Evolutionary conservation across 2,113 vertebrate species (phyloP).

Genomic region (Glaucidium brasilianum): DNA sequence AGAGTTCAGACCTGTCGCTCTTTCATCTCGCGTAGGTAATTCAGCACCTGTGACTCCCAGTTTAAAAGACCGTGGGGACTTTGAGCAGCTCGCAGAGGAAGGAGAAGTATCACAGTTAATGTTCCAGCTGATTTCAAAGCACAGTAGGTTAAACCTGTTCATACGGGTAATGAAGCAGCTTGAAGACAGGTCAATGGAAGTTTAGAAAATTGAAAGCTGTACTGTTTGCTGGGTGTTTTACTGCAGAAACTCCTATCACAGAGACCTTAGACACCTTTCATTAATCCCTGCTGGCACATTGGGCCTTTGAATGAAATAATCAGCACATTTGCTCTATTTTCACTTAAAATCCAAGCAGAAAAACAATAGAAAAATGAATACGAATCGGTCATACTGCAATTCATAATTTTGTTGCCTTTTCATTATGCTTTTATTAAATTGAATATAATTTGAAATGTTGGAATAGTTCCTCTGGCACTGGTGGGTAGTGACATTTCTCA

Average conservation of each 20-base stretch:
- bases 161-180: not conserved
- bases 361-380: not conserved
- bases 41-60: not conserved
- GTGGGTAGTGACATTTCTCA: not conserved
- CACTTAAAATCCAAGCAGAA: not conserved
- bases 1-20: not conserved
- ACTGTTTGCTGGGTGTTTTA: not conserved
- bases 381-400: not conserved
- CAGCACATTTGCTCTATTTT: not conserved
- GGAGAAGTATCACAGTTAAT: not conserved
- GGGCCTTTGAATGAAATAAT: not conserved
- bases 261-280: not conserved
- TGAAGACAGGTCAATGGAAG: not conserved
- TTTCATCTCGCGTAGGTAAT: not conserved
- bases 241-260: not conserved
- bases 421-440: not conserved
- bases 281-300: not conserved
- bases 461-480: not conserved
- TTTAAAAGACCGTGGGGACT: not conserved
- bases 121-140: conserved; percentile 40
- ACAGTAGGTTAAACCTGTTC: conserved; percentile 3
- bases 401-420: not conserved
- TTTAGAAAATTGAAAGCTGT: not conserved
- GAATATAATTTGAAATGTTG: not conserved
- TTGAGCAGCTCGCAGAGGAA: not conserved